Conservation (phyloP, 92 coral and sea anemone species). For the Blastomussa wellsi region DNA sequence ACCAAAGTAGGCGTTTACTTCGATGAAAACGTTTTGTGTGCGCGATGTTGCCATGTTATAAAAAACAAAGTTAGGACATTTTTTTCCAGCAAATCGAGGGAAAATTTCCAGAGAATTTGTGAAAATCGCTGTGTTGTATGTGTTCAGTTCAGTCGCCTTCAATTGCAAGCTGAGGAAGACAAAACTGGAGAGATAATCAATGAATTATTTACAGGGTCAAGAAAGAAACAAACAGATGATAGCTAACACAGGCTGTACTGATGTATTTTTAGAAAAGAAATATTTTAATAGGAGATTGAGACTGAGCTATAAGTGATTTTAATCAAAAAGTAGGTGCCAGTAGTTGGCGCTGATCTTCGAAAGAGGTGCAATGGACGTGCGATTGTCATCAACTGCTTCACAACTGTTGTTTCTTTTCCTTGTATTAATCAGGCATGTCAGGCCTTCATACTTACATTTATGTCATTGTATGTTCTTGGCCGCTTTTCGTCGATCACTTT, state of each 20-base stretch:
- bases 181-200: neutral
- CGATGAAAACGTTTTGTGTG: neutral
- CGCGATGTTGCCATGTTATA: neutral
- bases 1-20: neutral
- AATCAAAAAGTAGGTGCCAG: neutral
- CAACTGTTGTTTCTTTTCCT: conserved; percentile 3
- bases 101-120: neutral
- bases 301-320: no score
- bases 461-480: neutral
- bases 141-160: neutral
- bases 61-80: neutral
- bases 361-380: neutral
- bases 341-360: neutral
- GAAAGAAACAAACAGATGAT: neutral
- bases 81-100: neutral
- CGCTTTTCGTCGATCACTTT: neutral
- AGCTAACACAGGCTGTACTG: neutral
- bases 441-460: neutral
- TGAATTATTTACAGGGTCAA: neutral
- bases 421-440: neutral
- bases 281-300: neutral
- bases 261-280: neutral
- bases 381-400: neutral
- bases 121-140: neutral
- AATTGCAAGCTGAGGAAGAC: neutral